Conservation (phyloP, 2,888 invertebrate genomes). For the Gonocerus acuteangulatus region DNA sequence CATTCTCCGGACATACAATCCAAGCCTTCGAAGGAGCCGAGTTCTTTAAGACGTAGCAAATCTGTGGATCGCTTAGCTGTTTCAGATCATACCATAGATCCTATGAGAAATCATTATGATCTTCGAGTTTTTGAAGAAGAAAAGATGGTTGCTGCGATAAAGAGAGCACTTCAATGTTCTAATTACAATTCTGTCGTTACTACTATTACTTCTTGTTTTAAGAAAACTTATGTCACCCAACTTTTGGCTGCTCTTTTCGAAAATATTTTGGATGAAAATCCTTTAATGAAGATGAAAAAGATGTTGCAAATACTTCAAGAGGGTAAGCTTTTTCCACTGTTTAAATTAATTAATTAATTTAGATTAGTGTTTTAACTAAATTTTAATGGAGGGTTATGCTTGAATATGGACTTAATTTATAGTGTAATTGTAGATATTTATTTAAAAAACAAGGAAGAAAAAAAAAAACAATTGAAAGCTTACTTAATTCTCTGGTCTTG, state of each 20-base stretch:
- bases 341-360: constrained; percentile 1
- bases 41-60: background rate
- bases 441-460: no score
- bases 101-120: background rate
- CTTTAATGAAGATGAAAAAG: background rate
- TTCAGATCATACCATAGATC: background rate
- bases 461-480: no score
- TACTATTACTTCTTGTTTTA: background rate
- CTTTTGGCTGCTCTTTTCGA: background rate
- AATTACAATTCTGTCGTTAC: constrained; percentile 3
- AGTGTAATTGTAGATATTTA: no score
- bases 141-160: constrained; percentile 10
- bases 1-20: background rate
- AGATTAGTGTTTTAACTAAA: background rate
- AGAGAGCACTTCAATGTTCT: background rate
- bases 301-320: background rate
- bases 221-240: background rate
- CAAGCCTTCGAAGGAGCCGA: background rate
- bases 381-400: background rate
- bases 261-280: background rate
- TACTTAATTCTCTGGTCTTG: no score
- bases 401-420: no score
- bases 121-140: constrained; percentile 6
- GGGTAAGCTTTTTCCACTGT: background rate
- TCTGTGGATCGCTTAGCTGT: background rate